These are phyloP conservation scores for Sebastes schlegelii DNA, from an alignment of 2,113 vertebrate species.

Conservation along the genomic window DNA sequence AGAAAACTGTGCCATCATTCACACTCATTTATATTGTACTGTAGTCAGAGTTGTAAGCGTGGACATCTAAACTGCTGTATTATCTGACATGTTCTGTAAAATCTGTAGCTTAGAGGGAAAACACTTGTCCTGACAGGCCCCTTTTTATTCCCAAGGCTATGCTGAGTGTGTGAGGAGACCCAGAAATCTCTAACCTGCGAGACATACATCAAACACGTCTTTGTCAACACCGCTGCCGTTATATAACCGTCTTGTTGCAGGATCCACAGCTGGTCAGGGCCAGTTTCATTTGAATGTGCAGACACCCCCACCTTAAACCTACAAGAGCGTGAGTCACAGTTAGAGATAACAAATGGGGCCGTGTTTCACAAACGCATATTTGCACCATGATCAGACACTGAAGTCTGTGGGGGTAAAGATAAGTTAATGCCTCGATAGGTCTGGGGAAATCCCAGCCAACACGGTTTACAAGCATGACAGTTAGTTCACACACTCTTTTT, in stretches of 20 bases:
- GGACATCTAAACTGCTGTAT: background rate
- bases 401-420: background rate
- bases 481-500: constrained; percentile 5
- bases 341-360: constrained; percentile 44
- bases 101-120: background rate
- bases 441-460: constrained; percentile 37
- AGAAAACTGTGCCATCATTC: constrained; percentile 1
- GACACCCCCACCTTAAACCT: constrained; percentile 36
- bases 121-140: background rate
- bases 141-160: background rate
- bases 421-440: constrained; percentile 12
- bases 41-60: background rate
- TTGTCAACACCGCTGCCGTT: constrained; percentile 14
- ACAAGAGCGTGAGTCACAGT: constrained; percentile 34
- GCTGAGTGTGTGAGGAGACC: background rate
- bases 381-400: constrained; percentile 42
- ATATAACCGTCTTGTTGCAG: constrained; percentile 1
- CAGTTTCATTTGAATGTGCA: constrained; percentile 32
- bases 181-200: constrained; percentile 8
- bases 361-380: constrained; percentile 26
- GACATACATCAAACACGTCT: constrained; percentile 17
- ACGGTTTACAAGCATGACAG: constrained; percentile 14
- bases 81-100: background rate
- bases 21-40: constrained; percentile 4
- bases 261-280: constrained; percentile 21